These are phyloP conservation scores for Eristalinus aeneus DNA, from an alignment of 2,888 invertebrate genomes.

Conservation along the genomic window DNA sequence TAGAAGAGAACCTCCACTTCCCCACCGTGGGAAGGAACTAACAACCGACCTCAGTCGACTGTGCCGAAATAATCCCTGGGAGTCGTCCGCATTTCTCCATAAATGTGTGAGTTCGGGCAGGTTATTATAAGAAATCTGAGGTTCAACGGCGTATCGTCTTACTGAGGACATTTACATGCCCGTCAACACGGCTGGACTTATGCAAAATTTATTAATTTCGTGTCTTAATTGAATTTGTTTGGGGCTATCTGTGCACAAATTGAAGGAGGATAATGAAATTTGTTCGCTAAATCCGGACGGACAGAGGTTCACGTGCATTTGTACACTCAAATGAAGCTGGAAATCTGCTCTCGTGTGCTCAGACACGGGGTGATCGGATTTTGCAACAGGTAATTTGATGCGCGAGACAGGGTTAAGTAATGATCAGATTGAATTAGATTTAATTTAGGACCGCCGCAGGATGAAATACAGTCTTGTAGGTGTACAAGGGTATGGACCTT, in stretches of 20 bases:
- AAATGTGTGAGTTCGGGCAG: not conserved
- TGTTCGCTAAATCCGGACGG: not conserved
- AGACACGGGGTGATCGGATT: not conserved
- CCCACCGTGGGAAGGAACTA: not conserved
- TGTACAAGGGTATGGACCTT: no score
- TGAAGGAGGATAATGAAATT: not conserved
- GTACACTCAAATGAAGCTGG: no score
- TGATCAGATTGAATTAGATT: no score
- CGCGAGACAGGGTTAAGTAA: no score
- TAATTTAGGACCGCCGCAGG: no score
- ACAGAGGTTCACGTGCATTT: not conserved
- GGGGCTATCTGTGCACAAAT: not conserved
- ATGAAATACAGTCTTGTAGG: no score
- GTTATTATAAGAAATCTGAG: not conserved
- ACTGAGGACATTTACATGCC: not conserved
- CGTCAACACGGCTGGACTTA: not conserved
- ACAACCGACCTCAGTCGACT: not conserved
- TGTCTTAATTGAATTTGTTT: slow-evolving; percentile 19
- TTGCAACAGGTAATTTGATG: not conserved
- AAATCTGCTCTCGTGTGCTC: no score
- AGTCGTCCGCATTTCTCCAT: not conserved
- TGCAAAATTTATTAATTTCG: slow-evolving; percentile 20
- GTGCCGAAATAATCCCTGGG: not conserved
- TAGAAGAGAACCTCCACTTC: no score
- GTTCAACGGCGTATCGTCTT: slow-evolving; percentile 30